phyloP scores from a whole-genome alignment of 2,797 vertebrate genomes.

The Macrochelys suwanniensis region DNA sequence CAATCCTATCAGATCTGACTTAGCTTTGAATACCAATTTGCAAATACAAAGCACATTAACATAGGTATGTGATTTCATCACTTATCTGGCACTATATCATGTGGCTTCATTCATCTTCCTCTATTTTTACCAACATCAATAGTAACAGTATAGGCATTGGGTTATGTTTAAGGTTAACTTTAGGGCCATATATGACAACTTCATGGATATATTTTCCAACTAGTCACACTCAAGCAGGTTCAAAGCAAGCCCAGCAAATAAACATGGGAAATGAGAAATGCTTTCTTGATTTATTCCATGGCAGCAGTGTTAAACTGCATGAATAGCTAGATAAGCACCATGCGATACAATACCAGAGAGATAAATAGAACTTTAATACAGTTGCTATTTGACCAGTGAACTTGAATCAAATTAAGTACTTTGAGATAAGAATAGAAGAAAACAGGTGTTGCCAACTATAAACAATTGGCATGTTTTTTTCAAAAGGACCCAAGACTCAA shows the following conservation, averaged over 20 bases:
- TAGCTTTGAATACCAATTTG: conserved; percentile 15
- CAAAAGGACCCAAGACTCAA: conserved; percentile 5
- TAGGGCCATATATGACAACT: not conserved
- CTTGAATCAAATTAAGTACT: conserved; percentile 16
- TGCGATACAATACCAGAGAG: not conserved
- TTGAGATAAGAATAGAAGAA: not conserved
- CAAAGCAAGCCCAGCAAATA: not conserved
- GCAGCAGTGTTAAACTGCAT: not conserved
- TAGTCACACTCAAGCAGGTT: not conserved
- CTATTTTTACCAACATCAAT: not conserved
- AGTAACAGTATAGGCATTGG: not conserved
- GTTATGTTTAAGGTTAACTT: not conserved
- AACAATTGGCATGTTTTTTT: not conserved
- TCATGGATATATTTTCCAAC: not conserved
- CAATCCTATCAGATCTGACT: conserved; percentile 7
- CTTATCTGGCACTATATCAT: not conserved
- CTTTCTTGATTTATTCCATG: not conserved
- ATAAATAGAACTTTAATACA: not conserved
- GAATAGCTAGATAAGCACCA: conserved; percentile 19
- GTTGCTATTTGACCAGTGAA: conserved; percentile 23
- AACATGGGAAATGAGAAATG: conserved; percentile 14
- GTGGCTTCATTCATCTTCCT: not conserved
- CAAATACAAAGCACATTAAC: not conserved
- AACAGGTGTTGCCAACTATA: not conserved
- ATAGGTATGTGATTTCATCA: not conserved